Evolutionary conservation across 1,140 invertebrate genomes (phyloP).

Genomic region (Megalonaias nervosa): DNA sequence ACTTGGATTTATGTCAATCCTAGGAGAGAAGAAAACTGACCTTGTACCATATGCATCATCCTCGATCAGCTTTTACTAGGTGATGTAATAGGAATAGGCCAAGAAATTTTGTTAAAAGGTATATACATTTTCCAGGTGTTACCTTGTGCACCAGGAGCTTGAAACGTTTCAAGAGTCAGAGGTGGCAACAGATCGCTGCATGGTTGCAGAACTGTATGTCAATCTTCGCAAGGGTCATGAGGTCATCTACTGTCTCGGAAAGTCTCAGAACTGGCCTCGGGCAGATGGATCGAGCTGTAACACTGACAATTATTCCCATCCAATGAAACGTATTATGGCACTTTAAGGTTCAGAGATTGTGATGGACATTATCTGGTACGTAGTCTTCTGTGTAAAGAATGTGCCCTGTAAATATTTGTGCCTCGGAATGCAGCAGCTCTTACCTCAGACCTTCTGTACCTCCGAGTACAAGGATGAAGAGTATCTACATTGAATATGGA

Average conservation of each 20-base stretch:
- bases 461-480: conserved; percentile 42
- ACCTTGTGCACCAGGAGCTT: too few relatives aligned
- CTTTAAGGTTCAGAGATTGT: conserved; percentile 41
- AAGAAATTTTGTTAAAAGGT: too few relatives aligned
- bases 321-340: conserved; percentile 39
- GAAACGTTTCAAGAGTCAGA: too few relatives aligned
- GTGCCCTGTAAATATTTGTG: conserved; percentile 8
- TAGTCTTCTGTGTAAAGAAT: conserved; percentile 10
- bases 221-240: conserved; percentile 21
- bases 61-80: conserved; percentile 7
- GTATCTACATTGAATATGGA: conserved; percentile 41
- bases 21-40: conserved; percentile 34
- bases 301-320: conserved; percentile 38
- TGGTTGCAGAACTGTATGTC: conserved; percentile 30
- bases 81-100: too few relatives aligned
- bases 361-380: conserved; percentile 43
- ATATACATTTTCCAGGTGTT: too few relatives aligned
- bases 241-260: conserved; percentile 12
- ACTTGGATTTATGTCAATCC: conserved; percentile 53
- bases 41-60: conserved; percentile 15
- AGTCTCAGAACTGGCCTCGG: conserved; percentile 21
- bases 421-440: conserved; percentile 26
- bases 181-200: too few relatives aligned
- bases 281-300: conserved; percentile 38
- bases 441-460: conserved; percentile 34